Percentiles rank a stretch among this genome's conserved stretches.
These are phyloP conservation scores for Sorex maritimensis DNA, from an alignment of 2,797 vertebrate species.

Conservation along the genomic window DNA sequence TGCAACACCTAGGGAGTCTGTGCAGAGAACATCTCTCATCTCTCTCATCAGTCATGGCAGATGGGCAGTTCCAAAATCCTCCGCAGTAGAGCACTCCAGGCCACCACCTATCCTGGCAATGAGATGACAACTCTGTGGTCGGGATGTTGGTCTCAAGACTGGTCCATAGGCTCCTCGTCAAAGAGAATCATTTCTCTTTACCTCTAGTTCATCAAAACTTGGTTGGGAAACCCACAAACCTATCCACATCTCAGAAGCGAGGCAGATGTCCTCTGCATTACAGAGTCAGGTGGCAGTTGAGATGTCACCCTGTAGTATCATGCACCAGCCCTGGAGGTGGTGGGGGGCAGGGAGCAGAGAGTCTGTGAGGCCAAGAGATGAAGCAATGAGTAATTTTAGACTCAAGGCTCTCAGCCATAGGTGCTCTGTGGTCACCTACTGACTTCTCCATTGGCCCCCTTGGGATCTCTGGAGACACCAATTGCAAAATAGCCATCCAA, in stretches of 20 bases:
- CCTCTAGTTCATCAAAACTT: not conserved
- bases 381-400: slow-evolving; percentile 37
- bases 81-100: not conserved
- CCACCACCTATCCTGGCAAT: not conserved
- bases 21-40: not conserved
- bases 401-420: not conserved
- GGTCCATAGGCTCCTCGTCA: not conserved
- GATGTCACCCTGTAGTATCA: slow-evolving; percentile 32
- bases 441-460: not conserved
- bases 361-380: not conserved
- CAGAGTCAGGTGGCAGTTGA: slow-evolving; percentile 32
- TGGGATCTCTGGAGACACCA: not conserved
- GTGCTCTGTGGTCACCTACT: not conserved
- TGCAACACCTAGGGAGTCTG: not conserved
- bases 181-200: not conserved
- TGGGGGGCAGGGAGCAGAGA: slow-evolving; percentile 13
- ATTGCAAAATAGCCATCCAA: not conserved
- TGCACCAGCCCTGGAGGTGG: not conserved
- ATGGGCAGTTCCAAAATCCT: not conserved
- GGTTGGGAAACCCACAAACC: not conserved
- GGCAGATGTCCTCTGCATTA: not conserved
- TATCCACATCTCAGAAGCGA: slow-evolving; percentile 36
- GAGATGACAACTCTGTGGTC: not conserved
- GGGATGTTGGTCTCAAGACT: not conserved
- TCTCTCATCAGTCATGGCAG: too few relatives aligned